phyloP scores from a whole-genome alignment of 1,140 invertebrate species.

The Ceratoteleas bidentatus region DNA sequence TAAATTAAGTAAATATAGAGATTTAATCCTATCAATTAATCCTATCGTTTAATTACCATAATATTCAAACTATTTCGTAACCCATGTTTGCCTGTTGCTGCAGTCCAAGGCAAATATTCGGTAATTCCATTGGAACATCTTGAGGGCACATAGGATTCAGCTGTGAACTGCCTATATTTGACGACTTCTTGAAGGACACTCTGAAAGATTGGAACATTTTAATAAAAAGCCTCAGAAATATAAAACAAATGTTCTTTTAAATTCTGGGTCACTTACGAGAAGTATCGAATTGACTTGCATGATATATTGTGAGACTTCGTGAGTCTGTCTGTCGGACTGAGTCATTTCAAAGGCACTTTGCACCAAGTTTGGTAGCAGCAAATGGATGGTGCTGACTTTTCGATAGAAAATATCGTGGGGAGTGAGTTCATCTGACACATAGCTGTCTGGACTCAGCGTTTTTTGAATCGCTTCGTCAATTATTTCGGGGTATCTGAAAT shows the following conservation, averaged over 20 bases:
- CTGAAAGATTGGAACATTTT: constrained; percentile 62
- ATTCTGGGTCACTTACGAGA: constrained; percentile 74
- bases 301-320: constrained; percentile 82
- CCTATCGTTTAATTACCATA: constrained; percentile 71
- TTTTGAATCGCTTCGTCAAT: constrained; percentile 83
- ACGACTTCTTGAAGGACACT: constrained; percentile 83
- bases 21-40: no score
- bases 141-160: constrained; percentile 79
- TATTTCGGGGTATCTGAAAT: constrained; percentile 74
- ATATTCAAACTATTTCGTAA: constrained; percentile 81
- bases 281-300: constrained; percentile 83
- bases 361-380: constrained; percentile 82
- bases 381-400: constrained; percentile 84
- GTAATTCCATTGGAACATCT: constrained; percentile 72
- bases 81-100: constrained; percentile 82
- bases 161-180: constrained; percentile 83
- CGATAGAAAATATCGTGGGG: constrained; percentile 88
- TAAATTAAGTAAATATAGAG: no score
- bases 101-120: constrained; percentile 87
- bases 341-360: constrained; percentile 81
- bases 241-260: neutral
- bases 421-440: constrained; percentile 82
- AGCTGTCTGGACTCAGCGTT: constrained; percentile 79
- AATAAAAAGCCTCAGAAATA: neutral
- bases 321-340: constrained; percentile 81